Conservation (phyloP, 2,888 invertebrate genomes). For the Hedychridium roseum region DNA sequence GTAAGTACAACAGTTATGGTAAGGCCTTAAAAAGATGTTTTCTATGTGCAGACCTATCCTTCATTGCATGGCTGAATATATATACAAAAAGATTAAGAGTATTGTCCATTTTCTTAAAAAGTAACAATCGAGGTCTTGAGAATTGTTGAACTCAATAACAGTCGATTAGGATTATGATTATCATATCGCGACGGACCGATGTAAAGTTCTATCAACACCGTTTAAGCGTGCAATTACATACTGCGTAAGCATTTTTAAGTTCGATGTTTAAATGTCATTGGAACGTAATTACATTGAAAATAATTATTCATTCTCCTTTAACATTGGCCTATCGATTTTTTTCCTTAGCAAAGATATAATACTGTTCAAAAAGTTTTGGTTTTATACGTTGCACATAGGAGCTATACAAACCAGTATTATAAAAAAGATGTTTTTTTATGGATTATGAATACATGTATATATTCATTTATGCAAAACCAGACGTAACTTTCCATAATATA, state of each 20-base stretch:
- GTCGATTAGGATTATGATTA: constrained; percentile 6
- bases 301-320: too few relatives aligned
- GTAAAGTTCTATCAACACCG: too few relatives aligned
- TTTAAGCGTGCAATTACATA: too few relatives aligned
- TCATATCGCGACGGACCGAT: constrained; percentile 25
- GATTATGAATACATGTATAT: constrained; percentile 6
- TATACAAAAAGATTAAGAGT: constrained; percentile 51
- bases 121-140: constrained; percentile 25
- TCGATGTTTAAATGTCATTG: too few relatives aligned
- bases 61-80: constrained; percentile 34
- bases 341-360: constrained; percentile 34
- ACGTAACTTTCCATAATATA: too few relatives aligned
- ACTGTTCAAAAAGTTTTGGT: constrained; percentile 30
- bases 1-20: constrained; percentile 31
- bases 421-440: too few relatives aligned
- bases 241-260: too few relatives aligned
- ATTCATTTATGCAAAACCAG: constrained; percentile 5
- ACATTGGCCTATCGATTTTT: too few relatives aligned
- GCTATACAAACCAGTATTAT: too few relatives aligned
- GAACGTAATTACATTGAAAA: background rate
- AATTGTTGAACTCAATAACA: constrained; percentile 12
- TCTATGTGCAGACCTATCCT: constrained; percentile 20
- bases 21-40: constrained; percentile 19
- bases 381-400: constrained; percentile 4
- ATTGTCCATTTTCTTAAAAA: constrained; percentile 53